Conservation (phyloP, 1,140 invertebrate genomes). For the Heliconius hermathena region DNA sequence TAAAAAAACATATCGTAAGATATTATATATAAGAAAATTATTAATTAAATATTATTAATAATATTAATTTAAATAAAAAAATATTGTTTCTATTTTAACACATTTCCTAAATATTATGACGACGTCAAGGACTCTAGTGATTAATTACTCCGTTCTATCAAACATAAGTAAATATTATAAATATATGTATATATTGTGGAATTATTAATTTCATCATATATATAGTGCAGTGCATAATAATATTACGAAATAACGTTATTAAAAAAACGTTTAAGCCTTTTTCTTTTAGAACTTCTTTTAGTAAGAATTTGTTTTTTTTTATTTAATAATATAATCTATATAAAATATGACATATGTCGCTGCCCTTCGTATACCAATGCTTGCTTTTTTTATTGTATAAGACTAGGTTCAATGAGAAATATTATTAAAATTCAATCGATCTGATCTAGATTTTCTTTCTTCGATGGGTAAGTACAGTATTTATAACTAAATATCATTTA, state of each 20-base stretch:
- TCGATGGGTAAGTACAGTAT: neutral
- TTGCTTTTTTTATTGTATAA: neutral
- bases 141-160: neutral
- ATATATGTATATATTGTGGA: no score
- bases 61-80: neutral
- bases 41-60: neutral
- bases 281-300: neutral
- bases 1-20: no score
- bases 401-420: no score
- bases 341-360: neutral
- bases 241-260: neutral
- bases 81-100: neutral
- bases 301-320: neutral
- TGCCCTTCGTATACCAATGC: neutral
- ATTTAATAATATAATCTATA: slow-evolving; percentile 1
- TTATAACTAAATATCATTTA: no score
- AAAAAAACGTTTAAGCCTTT: neutral
- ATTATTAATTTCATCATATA: no score
- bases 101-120: neutral
- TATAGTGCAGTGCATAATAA: no score
- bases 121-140: neutral
- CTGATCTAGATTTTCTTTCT: neutral
- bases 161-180: no score
- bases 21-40: no score
- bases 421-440: no score